phyloP scores from a whole-genome alignment of 2,113 vertebrate species.

The Sylvilagus bachmani region DNA sequence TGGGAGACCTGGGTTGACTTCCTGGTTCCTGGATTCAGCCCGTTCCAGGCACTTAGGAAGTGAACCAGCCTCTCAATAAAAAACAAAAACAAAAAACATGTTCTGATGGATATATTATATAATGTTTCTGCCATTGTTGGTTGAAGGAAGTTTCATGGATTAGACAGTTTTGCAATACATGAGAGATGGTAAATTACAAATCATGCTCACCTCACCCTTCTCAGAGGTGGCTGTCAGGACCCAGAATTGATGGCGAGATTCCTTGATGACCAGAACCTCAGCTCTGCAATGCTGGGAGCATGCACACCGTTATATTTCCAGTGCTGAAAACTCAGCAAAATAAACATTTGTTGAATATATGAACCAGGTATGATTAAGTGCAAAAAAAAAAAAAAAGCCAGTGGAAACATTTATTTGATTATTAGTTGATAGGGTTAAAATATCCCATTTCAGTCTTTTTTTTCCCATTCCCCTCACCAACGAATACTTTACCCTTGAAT shows the following conservation, averaged over 20 bases:
- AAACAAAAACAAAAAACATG: not conserved
- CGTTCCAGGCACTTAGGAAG: no score
- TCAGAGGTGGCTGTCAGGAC: not conserved
- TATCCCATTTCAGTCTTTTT: not conserved
- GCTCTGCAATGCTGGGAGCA: not conserved
- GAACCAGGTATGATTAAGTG: not conserved
- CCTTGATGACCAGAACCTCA: not conserved
- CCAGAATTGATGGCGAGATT: not conserved
- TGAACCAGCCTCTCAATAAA: no score
- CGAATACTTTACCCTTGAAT: slow-evolving; percentile 27
- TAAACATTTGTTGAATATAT: not conserved
- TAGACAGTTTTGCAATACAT: not conserved
- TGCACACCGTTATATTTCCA: not conserved
- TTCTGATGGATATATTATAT: not conserved
- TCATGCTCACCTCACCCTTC: not conserved
- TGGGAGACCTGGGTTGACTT: no score
- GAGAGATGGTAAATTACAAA: not conserved
- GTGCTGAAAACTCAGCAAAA: not conserved
- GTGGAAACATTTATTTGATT: not conserved
- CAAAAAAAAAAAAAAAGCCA: not conserved
- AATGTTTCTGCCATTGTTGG: not conserved
- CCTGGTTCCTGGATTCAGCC: no score
- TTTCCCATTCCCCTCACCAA: not conserved
- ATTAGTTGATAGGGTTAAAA: not conserved
- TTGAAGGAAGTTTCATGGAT: not conserved